Conservation (phyloP, 2,888 invertebrate species). For the Trileptium ribeirensis region DNA sequence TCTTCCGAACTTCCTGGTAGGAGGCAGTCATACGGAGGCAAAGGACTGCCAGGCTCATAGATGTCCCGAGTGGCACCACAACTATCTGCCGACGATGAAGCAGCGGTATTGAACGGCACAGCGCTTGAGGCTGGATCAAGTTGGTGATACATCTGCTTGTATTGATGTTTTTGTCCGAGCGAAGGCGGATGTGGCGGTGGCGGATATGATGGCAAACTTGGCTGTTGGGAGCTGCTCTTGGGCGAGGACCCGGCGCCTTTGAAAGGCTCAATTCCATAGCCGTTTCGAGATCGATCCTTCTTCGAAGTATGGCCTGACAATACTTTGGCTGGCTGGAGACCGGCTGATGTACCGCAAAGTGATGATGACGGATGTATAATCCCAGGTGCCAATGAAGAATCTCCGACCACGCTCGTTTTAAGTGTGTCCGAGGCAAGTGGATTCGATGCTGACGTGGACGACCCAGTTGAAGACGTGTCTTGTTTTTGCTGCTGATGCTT, state of each 20-base stretch:
- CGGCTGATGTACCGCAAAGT: background rate
- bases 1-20: background rate
- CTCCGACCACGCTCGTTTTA: background rate
- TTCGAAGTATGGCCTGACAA: background rate
- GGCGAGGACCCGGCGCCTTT: background rate
- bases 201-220: background rate
- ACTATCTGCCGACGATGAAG: background rate
- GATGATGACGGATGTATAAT: too few species aligned
- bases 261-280: background rate
- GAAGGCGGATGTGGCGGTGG: background rate
- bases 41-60: background rate
- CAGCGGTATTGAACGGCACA: background rate
- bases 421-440: background rate
- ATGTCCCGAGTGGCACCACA: too few species aligned
- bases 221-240: too few species aligned
- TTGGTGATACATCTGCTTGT: background rate
- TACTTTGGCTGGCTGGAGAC: background rate
- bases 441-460: background rate
- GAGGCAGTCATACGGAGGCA: background rate
- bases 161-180: background rate
- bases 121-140: background rate
- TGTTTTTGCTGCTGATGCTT: slow-evolving; percentile 21
- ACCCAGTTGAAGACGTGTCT: too few species aligned
- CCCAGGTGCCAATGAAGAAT: background rate
- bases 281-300: background rate